Evolutionary conservation across 2,888 invertebrate species (phyloP).

Genomic region (Noctua comes): DNA sequence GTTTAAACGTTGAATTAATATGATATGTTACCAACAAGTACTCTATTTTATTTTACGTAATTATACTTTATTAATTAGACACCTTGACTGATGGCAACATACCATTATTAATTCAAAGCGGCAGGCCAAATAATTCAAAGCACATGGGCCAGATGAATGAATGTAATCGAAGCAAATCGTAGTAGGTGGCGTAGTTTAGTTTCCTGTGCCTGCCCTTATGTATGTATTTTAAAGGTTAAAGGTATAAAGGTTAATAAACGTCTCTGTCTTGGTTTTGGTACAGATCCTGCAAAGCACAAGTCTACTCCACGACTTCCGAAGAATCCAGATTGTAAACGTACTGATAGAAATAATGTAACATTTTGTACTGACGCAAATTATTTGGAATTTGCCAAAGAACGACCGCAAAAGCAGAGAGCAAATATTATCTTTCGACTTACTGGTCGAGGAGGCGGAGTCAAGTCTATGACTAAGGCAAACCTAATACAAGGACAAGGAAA

Average conservation of each 20-base stretch:
- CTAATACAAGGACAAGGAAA: neutral
- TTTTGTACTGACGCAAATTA: slow-evolving; percentile 41
- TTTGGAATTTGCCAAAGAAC: slow-evolving; percentile 28
- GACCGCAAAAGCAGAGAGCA: neutral
- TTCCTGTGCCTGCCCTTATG: neutral
- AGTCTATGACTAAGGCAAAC: neutral
- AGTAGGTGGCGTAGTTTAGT: neutral
- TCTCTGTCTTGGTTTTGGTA: neutral
- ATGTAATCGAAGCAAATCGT: neutral
- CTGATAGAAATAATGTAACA: slow-evolving; percentile 34
- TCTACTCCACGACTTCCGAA: slow-evolving; percentile 27
- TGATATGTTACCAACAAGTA: neutral
- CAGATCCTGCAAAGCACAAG: slow-evolving; percentile 7
- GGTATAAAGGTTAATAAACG: neutral
- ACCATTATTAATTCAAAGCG: neutral
- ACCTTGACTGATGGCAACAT: neutral
- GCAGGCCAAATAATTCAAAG: neutral
- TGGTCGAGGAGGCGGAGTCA: neutral
- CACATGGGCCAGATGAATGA: neutral
- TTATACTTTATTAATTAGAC: neutral
- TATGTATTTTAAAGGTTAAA: neutral
- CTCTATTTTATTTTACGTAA: neutral
- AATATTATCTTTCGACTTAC: neutral
- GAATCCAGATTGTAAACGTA: slow-evolving; percentile 22
- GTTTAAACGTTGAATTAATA: neutral